Evolutionary conservation across 2,113 vertebrate species (phyloP), one percentile per base, ranked within the genome.

Genomic region (Cercocebus atys): DNA sequence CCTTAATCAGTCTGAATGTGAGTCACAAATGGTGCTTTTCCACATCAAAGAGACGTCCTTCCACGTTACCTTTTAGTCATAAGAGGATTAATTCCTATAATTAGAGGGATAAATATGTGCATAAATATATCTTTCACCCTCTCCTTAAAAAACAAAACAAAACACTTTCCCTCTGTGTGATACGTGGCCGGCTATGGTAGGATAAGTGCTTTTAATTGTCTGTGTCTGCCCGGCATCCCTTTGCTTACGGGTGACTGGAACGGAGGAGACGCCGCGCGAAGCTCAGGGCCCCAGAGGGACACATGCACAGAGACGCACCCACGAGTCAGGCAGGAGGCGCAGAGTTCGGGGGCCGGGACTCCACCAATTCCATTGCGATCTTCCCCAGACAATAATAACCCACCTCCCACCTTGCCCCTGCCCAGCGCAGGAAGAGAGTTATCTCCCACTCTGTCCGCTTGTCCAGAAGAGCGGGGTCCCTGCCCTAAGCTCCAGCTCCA

Each of bases 11-110:
- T 93, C 96, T 98, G 98, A 98, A 98, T 98, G 98, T 98, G 98
- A 98, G 98, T 98, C 98, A 98, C 98, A 98, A 99, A 98, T 97
- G 99, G 98, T 97, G 98, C 98, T 98, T 98, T 98, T 98, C 98
- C 98, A 98, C 99, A 98, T 99, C 99, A 99, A 98, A 99, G 98
- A 94, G 97, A 98, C 97, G 98, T 98, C 98, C 97, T 98, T 96
- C 97, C 89, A 98, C 94, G 89, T 98, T 99, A 99, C 99, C 99
- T 99, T 99, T 99, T 98, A 98, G 98, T 98, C 98, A 96, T 98
- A 99, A 99, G 99, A 99, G 98, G 98, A 99, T 99, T 99, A 98
- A 99, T 99, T 98, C 98, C 98, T 98, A 95, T 99, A 98, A 99
- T 99, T 98, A 99, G 98, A 97, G 98, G 98, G 98, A 98, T 98